Evolutionary conservation across 2,888 invertebrate genomes (phyloP).

Genomic region (Dicyrtoma fusca): DNA sequence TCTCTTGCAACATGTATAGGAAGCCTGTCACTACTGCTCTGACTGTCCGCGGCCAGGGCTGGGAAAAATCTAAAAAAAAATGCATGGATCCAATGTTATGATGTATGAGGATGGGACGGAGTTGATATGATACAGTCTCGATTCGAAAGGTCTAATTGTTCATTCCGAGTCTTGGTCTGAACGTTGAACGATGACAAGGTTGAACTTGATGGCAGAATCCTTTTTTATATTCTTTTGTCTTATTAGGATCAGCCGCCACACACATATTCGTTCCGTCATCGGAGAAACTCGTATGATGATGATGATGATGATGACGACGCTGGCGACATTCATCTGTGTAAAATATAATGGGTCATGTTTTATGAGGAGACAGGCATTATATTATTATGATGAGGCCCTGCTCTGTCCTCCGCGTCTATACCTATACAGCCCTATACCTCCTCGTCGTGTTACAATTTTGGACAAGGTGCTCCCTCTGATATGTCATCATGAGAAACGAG

Average conservation of each 20-base stretch:
- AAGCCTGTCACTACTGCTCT: not conserved
- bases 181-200: constrained; percentile 42
- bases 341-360: constrained; percentile 19
- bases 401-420: no score
- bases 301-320: constrained; percentile 16
- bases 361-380: not conserved
- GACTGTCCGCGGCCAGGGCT: not conserved
- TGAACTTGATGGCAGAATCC: constrained; percentile 38
- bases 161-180: constrained; percentile 32
- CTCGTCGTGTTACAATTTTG: constrained; percentile 11
- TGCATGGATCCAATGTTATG: not conserved
- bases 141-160: constrained; percentile 41
- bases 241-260: constrained; percentile 41
- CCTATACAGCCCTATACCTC: not conserved
- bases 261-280: constrained; percentile 29
- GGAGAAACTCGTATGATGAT: not conserved
- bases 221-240: constrained; percentile 38
- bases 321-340: constrained; percentile 34
- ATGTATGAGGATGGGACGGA: not conserved
- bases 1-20: no score
- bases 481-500: constrained; percentile 40
- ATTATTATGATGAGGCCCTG: no score
- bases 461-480: constrained; percentile 18
- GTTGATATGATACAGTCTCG: not conserved
- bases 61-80: not conserved